Evolutionary conservation across 1,140 invertebrate genomes (phyloP).

Genomic region (Psilanteris sp.): DNA sequence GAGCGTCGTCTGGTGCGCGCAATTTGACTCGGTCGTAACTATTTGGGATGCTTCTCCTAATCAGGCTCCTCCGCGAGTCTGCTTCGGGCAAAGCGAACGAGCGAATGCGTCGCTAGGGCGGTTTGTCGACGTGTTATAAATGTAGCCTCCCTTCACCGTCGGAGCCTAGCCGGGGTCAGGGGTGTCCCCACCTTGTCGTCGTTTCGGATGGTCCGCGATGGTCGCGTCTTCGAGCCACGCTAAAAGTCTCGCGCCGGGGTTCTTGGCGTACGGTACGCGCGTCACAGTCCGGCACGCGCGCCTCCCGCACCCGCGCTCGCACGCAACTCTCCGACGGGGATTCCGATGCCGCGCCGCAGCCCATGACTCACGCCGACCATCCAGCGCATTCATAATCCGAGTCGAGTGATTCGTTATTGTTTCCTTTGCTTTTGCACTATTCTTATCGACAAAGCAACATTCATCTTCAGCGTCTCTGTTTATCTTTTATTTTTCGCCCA

Average conservation of each 20-base stretch:
- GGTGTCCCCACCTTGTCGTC: slow-evolving; percentile 75
- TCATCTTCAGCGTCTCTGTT: no score
- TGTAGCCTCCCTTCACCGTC: slow-evolving; percentile 80
- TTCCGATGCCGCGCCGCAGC: slow-evolving; percentile 28
- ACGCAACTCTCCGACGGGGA: slow-evolving; percentile 24
- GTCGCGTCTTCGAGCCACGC: slow-evolving; percentile 56
- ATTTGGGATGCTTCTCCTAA: slow-evolving; percentile 49
- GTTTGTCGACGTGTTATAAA: slow-evolving; percentile 78
- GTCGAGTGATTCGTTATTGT: no score
- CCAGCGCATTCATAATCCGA: no score
- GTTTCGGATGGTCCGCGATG: slow-evolving; percentile 69
- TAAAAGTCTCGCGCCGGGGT: slow-evolving; percentile 50
- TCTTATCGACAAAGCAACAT: no score
- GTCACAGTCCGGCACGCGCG: slow-evolving; percentile 29
- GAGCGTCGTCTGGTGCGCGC: slow-evolving; percentile 10
- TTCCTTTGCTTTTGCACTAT: no score
- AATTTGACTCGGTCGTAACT: neutral
- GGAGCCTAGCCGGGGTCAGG: slow-evolving; percentile 74
- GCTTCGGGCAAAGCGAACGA: slow-evolving; percentile 79
- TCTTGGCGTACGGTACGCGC: slow-evolving; percentile 57
- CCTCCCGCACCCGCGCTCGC: slow-evolving; percentile 5
- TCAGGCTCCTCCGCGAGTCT: slow-evolving; percentile 67
- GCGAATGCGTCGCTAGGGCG: slow-evolving; percentile 79
- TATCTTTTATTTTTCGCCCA: no score
- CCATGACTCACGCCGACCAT: slow-evolving; percentile 26